Evolutionary conservation across 1,140 invertebrate genomes (phyloP).

Genomic region (Oedothorax gibbosus): DNA sequence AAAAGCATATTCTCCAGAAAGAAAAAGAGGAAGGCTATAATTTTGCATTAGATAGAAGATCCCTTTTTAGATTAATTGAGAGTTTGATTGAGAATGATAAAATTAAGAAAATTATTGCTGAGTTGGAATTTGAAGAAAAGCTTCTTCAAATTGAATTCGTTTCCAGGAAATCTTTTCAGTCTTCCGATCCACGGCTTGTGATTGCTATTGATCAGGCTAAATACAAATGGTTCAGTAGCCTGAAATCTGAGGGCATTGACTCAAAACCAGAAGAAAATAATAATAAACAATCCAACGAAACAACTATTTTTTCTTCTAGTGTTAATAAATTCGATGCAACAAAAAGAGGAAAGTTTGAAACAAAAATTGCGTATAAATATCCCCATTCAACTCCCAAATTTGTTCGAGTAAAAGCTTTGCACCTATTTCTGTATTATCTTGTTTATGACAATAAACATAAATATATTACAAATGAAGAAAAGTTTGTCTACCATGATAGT

Average conservation of each 20-base stretch:
- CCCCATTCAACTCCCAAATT: constrained; percentile 74
- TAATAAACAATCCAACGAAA: not conserved
- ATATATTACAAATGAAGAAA: constrained; percentile 64
- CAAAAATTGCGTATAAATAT: not conserved
- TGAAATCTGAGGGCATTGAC: not conserved
- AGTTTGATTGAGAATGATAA: constrained; percentile 73
- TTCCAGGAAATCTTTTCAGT: constrained; percentile 72
- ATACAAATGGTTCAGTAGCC: constrained; percentile 71
- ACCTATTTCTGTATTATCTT: constrained; percentile 79
- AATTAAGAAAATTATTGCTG: constrained; percentile 74
- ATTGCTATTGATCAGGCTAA: constrained; percentile 75
- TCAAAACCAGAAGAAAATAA: not conserved
- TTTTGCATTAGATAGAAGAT: constrained; percentile 74
- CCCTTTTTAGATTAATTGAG: constrained; percentile 73
- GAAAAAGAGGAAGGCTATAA: constrained; percentile 73
- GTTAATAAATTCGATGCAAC: not conserved
- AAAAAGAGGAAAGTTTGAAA: not conserved
- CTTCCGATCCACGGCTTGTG: constrained; percentile 72
- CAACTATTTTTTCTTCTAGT: not conserved
- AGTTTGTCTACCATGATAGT: constrained; percentile 67
- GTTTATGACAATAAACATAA: constrained; percentile 72
- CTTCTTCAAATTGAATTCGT: constrained; percentile 73
- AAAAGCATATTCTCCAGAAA: constrained; percentile 72
- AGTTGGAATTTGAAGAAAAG: constrained; percentile 70
- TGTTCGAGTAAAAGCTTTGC: constrained; percentile 75